These are phyloP conservation scores for Spilosoma lubricipeda DNA, from an alignment of 2,888 invertebrate genomes.

Conservation along the genomic window DNA sequence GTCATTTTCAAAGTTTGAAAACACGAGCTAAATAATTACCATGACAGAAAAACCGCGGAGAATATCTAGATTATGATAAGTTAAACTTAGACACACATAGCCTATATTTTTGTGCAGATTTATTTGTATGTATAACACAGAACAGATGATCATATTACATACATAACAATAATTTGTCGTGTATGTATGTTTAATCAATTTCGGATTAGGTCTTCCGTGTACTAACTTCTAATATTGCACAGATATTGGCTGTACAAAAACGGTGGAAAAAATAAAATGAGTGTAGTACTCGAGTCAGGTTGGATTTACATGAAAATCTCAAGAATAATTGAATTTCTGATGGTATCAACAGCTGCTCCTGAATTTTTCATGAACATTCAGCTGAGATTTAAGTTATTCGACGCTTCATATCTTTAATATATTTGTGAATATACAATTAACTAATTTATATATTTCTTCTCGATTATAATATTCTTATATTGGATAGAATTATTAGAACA, in stretches of 20 bases:
- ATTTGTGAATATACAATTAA: slow-evolving; percentile 4
- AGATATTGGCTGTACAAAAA: background rate
- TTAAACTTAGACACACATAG: too few relatives aligned
- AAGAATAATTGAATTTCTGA: slow-evolving; percentile 9
- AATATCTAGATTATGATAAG: too few relatives aligned
- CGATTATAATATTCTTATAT: background rate
- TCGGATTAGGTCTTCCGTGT: background rate
- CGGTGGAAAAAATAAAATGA: background rate
- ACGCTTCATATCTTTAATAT: background rate
- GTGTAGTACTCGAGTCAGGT: background rate
- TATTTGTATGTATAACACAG: too few relatives aligned
- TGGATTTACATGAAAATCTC: slow-evolving; percentile 10
- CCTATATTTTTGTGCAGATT: too few relatives aligned
- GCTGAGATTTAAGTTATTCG: background rate
- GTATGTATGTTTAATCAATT: background rate
- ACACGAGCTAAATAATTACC: too few relatives aligned
- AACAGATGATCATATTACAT: too few relatives aligned
- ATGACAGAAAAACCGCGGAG: too few relatives aligned
- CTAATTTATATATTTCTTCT: background rate
- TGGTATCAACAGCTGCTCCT: slow-evolving; percentile 10
- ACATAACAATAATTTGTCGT: background rate
- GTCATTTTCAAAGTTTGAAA: too few relatives aligned
- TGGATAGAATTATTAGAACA: background rate
- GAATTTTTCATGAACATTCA: slow-evolving; percentile 10
- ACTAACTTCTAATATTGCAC: background rate